phyloP scores from a whole-genome alignment of 1,140 invertebrate genomes.

The Dysdera silvatica region DNA sequence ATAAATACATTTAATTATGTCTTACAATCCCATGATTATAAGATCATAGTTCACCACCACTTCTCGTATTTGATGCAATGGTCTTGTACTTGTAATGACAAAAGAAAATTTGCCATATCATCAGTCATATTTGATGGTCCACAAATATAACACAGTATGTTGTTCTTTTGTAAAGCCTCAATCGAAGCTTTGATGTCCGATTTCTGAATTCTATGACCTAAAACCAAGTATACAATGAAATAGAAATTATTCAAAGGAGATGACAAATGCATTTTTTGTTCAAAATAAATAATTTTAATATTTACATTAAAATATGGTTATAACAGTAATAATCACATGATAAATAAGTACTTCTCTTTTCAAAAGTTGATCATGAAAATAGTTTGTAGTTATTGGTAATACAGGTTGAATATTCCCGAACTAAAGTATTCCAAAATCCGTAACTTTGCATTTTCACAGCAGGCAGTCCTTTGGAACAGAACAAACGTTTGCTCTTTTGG shows the following conservation, averaged over 20 bases:
- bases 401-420: no score
- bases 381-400: no score
- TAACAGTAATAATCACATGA: no score
- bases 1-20: no score
- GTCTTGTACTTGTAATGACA: constrained; percentile 31
- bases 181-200: constrained; percentile 35
- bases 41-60: constrained; percentile 39
- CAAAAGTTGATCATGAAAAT: no score
- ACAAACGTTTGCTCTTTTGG: no score
- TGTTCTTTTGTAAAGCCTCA: constrained; percentile 24
- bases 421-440: no score
- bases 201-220: constrained; percentile 35
- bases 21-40: no score
- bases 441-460: no score
- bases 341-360: no score
- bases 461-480: no score
- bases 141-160: constrained; percentile 39
- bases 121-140: constrained; percentile 41
- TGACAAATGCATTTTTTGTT: neutral
- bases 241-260: neutral
- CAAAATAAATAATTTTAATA: neutral
- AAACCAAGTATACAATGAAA: constrained; percentile 20
- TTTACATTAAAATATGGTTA: no score
- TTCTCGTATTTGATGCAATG: constrained; percentile 39
- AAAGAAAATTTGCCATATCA: constrained; percentile 34